Percentiles rank a stretch among this genome's conserved stretches.
phyloP scores from a whole-genome alignment of 2,113 vertebrate species.

The Halichoerus grypus region DNA sequence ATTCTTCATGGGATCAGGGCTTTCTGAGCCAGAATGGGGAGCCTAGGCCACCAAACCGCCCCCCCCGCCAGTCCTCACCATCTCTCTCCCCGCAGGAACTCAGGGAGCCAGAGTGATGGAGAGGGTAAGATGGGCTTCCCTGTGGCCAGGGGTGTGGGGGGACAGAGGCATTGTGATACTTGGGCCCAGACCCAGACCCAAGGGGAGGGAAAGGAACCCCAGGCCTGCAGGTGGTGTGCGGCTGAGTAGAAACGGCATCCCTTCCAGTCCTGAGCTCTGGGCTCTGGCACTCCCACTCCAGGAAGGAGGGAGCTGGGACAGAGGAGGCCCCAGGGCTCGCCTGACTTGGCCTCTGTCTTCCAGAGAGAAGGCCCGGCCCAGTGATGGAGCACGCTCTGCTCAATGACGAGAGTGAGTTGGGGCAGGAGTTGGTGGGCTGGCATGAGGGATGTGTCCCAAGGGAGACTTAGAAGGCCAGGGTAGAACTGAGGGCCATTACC shows the following conservation, averaged over 20 bases:
- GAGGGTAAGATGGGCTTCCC: conserved; percentile 69
- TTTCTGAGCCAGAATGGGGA: neutral
- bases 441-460: neutral
- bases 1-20: neutral
- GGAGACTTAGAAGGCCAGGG: neutral
- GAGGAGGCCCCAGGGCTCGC: neutral
- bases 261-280: neutral
- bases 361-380: conserved; percentile 89
- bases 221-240: neutral
- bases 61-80: neutral
- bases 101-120: conserved; percentile 61
- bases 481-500: neutral
- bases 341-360: conserved; percentile 69
- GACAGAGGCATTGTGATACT: neutral
- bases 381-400: conserved; percentile 98
- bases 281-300: neutral
- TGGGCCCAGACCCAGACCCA: neutral
- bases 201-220: neutral
- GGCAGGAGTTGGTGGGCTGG: neutral
- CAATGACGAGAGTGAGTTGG: conserved; percentile 96
- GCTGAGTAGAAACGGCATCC: neutral
- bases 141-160: neutral
- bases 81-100: conserved; percentile 62
- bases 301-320: neutral
- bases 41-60: rapidly evolving